Evolutionary conservation across 2,888 invertebrate genomes (phyloP).

Genomic region (Drosophila meridiana): DNA sequence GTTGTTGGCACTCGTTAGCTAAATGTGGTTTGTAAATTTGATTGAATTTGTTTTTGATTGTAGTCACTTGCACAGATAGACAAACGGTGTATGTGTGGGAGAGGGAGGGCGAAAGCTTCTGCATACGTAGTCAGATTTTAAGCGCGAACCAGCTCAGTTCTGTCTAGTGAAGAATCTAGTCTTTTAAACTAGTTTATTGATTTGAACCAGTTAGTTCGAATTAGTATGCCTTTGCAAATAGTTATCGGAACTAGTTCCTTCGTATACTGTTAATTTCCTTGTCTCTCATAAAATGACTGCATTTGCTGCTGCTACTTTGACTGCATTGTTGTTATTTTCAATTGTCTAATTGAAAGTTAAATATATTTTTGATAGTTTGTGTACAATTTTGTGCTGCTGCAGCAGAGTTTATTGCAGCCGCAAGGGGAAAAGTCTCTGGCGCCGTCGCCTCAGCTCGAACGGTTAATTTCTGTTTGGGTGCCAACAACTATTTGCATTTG

Average conservation of each 20-base stretch:
- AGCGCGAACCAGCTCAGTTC: not conserved
- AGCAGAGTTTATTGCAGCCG: constrained; percentile 36
- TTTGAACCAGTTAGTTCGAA: not conserved
- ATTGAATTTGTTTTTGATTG: constrained; percentile 56
- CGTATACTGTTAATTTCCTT: not conserved
- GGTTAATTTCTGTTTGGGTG: constrained; percentile 64
- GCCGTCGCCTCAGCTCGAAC: not conserved
- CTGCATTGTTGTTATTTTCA: constrained; percentile 36
- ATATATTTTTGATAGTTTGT: constrained; percentile 65
- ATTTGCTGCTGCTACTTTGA: not conserved
- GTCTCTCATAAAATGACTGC: not conserved
- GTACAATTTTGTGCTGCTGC: constrained; percentile 65
- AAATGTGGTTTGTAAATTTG: constrained; percentile 57
- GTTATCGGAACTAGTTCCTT: not conserved
- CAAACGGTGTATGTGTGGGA: not conserved
- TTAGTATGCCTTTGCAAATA: not conserved
- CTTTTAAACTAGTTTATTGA: not conserved
- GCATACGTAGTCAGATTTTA: not conserved
- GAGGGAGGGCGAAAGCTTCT: not conserved
- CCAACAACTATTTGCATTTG: constrained; percentile 65
- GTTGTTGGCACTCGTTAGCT: constrained; percentile 46
- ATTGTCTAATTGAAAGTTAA: constrained; percentile 80
- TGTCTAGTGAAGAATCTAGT: too few species aligned
- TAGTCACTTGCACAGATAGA: constrained; percentile 15
- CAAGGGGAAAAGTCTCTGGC: not conserved